phyloP scores from a whole-genome alignment of 2,888 invertebrate genomes.

The Megalurothrips usitatus region DNA sequence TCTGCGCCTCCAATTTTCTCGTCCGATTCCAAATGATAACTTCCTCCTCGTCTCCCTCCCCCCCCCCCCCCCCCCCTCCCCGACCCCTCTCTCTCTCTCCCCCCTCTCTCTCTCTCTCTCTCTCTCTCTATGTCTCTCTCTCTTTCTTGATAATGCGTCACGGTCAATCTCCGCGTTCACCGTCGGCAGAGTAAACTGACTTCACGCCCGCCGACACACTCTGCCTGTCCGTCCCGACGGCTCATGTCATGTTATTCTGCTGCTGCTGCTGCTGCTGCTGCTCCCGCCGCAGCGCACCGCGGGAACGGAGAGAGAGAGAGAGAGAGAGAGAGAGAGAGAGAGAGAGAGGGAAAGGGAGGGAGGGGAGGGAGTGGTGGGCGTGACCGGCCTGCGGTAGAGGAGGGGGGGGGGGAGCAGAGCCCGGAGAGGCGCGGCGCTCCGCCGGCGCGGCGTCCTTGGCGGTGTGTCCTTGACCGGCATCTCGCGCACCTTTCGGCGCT shows the following conservation, averaged over 20 bases:
- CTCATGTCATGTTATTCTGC: too few species aligned
- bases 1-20: too few species aligned
- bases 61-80: not conserved
- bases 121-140: not conserved
- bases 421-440: not conserved
- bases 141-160: not conserved
- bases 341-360: not conserved
- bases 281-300: too few species aligned
- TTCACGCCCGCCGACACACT: too few species aligned
- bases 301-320: not conserved
- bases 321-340: not conserved
- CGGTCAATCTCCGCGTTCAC: too few species aligned
- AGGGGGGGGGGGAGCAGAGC: not conserved
- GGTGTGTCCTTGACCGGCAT: not conserved
- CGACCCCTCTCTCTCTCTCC: not conserved
- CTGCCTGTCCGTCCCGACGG: too few species aligned
- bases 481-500: constrained; percentile 13
- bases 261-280: too few species aligned
- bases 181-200: too few species aligned
- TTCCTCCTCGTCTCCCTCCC: too few species aligned
- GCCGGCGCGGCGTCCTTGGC: constrained; percentile 8
- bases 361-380: not conserved
- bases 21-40: not conserved
- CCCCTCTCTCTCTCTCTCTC: not conserved
- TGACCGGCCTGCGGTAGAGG: not conserved